These are phyloP conservation scores for Salticus scenicus DNA, from an alignment of 2,888 invertebrate species.

Conservation along the genomic window DNA sequence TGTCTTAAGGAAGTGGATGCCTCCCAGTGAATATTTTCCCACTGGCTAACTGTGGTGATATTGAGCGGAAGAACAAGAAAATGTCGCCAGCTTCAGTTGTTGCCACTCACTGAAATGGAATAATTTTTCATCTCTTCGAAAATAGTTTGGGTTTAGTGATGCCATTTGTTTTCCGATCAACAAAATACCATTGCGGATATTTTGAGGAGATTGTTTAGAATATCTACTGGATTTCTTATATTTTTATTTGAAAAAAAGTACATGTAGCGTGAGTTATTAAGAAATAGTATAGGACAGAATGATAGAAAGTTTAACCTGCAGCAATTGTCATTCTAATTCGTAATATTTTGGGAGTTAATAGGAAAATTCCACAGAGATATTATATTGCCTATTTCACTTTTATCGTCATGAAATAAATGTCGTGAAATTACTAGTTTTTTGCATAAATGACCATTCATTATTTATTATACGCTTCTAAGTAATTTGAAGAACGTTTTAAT, in stretches of 20 bases:
- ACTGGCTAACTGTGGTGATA: conserved; percentile 29
- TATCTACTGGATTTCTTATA: not conserved
- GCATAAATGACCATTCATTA: no score
- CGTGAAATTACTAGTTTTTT: no score
- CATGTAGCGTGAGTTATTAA: not conserved
- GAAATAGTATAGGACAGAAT: no score
- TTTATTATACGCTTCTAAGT: no score
- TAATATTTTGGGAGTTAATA: no score
- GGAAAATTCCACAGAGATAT: no score
- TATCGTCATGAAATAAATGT: no score
- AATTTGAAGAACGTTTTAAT: no score
- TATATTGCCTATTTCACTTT: no score
- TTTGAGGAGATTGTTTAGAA: not conserved
- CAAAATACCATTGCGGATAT: not conserved
- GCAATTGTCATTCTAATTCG: no score
- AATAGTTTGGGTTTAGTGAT: not conserved
- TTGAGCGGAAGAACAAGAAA: conserved; percentile 45
- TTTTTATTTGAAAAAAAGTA: not conserved
- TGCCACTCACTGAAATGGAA: not conserved
- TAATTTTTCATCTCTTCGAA: not conserved
- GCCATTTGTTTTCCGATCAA: not conserved
- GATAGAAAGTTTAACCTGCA: no score
- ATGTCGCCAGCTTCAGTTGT: conserved; percentile 5
- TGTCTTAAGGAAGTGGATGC: conserved; percentile 15
- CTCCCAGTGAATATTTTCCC: conserved; percentile 38